Conservation (phyloP, 2,888 invertebrate species). For the Caenorhabditis afra region DNA sequence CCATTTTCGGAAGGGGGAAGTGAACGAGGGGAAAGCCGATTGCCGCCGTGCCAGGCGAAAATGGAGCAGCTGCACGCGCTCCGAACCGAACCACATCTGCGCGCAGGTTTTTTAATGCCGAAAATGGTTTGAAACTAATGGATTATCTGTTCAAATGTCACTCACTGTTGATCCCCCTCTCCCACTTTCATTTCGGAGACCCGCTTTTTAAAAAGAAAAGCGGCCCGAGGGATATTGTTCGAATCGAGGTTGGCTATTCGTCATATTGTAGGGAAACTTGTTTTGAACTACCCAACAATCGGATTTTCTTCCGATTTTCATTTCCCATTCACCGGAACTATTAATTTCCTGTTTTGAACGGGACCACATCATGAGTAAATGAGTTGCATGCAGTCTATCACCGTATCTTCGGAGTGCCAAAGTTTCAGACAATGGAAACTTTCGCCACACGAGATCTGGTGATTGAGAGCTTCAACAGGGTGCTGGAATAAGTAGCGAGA, state of each 20-base stretch:
- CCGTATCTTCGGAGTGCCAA: slow-evolving; percentile 48
- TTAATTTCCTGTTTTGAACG: too few relatives aligned
- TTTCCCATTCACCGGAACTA: too few relatives aligned
- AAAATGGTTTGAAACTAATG: slow-evolving; percentile 56
- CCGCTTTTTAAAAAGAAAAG: slow-evolving; percentile 16
- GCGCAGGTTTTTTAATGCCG: slow-evolving; percentile 57
- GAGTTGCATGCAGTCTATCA: slow-evolving; percentile 6
- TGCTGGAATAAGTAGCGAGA: neutral
- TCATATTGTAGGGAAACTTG: neutral
- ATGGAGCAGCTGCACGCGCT: slow-evolving; percentile 42
- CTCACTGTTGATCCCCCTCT: slow-evolving; percentile 35
- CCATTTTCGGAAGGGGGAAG: slow-evolving; percentile 19
- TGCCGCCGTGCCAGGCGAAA: slow-evolving; percentile 40
- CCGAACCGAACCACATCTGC: slow-evolving; percentile 33
- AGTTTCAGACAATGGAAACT: slow-evolving; percentile 6
- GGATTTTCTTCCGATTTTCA: too few relatives aligned
- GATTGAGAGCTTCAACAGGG: slow-evolving; percentile 8
- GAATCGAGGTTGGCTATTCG: too few relatives aligned
- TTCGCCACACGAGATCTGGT: slow-evolving; percentile 30
- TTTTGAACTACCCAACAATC: neutral
- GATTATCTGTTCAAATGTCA: slow-evolving; percentile 46
- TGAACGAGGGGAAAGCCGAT: slow-evolving; percentile 32
- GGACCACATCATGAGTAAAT: too few relatives aligned
- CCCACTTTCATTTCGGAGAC: slow-evolving; percentile 10
- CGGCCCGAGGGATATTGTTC: neutral